Conservation (phyloP, 2,797 vertebrate genomes). For the Sebastes umbrosus region DNA sequence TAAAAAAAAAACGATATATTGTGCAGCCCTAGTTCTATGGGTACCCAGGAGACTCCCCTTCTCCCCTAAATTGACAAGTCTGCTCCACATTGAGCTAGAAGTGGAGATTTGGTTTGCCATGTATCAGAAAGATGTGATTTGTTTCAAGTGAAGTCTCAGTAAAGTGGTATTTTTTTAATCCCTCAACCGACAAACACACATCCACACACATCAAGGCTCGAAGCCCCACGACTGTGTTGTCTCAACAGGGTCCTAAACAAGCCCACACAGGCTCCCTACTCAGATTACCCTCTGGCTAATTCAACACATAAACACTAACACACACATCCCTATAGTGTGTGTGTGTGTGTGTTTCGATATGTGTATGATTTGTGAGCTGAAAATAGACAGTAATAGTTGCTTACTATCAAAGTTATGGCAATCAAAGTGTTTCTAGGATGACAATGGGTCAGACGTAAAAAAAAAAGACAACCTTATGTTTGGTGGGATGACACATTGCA, state of each 20-base stretch:
- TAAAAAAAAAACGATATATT: too few relatives aligned
- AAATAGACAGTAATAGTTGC: background rate
- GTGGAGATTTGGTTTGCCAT: background rate
- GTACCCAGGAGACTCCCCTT: background rate
- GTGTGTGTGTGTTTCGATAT: background rate
- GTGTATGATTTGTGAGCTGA: background rate
- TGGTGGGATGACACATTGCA: background rate
- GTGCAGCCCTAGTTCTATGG: background rate
- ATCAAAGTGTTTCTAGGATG: background rate
- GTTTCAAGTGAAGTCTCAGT: background rate
- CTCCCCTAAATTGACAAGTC: background rate
- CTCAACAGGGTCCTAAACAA: slow-evolving; percentile 36
- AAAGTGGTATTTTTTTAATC: background rate
- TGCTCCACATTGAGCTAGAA: background rate
- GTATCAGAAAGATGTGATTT: background rate
- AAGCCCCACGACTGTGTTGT: slow-evolving; percentile 27
- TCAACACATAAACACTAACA: background rate
- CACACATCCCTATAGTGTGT: background rate
- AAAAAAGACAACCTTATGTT: background rate
- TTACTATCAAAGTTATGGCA: background rate
- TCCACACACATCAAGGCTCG: background rate
- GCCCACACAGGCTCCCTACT: slow-evolving; percentile 35
- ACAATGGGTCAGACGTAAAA: background rate
- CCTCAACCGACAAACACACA: background rate
- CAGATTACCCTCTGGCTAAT: slow-evolving; percentile 38